Evolutionary conservation across 2,797 vertebrate species (phyloP), one percentile per base, ranked within the genome.

Genomic region (Sciaenops ocellatus): DNA sequence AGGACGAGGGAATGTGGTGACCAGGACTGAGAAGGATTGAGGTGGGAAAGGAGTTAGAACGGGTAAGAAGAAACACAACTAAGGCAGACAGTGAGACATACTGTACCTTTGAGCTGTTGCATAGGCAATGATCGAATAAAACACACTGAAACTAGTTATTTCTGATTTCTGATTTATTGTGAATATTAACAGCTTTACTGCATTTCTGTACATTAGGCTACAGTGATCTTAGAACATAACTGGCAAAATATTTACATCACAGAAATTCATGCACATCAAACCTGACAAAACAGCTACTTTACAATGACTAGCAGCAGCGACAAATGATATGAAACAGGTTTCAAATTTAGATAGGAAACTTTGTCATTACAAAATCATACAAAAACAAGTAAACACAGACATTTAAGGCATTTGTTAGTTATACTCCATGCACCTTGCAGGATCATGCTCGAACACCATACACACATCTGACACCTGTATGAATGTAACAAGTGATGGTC

Each of bases 381-480:
- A 86, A 90, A 91, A 85, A 87, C 70, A 67, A 67, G 86, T 88
- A 82, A 86, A 89, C 83, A 87, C 30, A 68, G 65, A 87, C 11
- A 12, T 85, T 90, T 92, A 94, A 93, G 92, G 93, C 92, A 87
- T 89, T 82, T 22, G 55, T 63, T 87, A 72, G 70, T 71, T 80
- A 12, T 17, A 38, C 55, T 60, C 28, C 52, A 30, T 80, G 73
- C 80, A 77, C 30, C 30, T 78, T 52, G 55, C 28, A 51, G 65
- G 64, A 67, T 63, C 63, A 69, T 28, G 34, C 55, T 34, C n/a
- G 1, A 28, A 46, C 20, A 42, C 15, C 16, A 20, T 41, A 3
- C 62, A 60, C 18, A 1, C 20, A 24, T 59, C 57, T 52, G n/a
- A 64, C n/a, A 57, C 47, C 51, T 42, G 54, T 22, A 59, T 6